Evolutionary conservation across 2,888 invertebrate genomes (phyloP), one percentile per base, ranked within the genome.

Genomic region (Operophtera brumata): DNA sequence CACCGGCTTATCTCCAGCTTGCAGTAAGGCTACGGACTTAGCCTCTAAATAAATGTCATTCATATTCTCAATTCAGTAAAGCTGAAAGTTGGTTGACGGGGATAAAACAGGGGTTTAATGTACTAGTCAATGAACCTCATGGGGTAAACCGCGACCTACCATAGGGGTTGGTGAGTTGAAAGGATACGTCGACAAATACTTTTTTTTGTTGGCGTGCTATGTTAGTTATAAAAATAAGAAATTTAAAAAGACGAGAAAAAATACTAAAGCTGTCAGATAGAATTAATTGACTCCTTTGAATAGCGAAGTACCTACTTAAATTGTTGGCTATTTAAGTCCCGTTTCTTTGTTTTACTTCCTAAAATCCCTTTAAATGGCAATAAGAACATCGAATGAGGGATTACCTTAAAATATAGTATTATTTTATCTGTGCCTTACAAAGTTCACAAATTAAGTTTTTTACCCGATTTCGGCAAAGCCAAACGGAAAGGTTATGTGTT

Each of bases 81-180:
- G 71, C 69, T 61, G 43, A 59, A 44, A 67, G 64, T 79, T 13
- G 62, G 20, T 14, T 73, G 20, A 70, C 37, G 20, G 7, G 34
- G 47, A 20, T 62, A 53, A 58, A 61, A 59, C 64, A 66, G 75
- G 79, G 82, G 79, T 77, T 74, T 70, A 64, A 60, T 61, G 59
- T 55, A 64, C 67, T 79, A 82, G 82, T 83, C 82, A 84, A 82
- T 84, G 84, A 85, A 85, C 81, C 79, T 78, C 64, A 66, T 65
- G 75, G 74, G 73, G 70, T 73, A 73, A 83, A 82, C 85, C 86
- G 77, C 86, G 88, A 87, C 87, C 88, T 88, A 87, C 84, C 77
- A 71, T 83, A 84, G 84, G 77, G 82, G 73, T 71, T 72, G 62
- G 59, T 53, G 59, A 62, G 76, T 86, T 84, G 68, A 71, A 59